These are phyloP conservation scores for Theocolax elegans DNA, from an alignment of 1,140 invertebrate genomes.

Conservation along the genomic window DNA sequence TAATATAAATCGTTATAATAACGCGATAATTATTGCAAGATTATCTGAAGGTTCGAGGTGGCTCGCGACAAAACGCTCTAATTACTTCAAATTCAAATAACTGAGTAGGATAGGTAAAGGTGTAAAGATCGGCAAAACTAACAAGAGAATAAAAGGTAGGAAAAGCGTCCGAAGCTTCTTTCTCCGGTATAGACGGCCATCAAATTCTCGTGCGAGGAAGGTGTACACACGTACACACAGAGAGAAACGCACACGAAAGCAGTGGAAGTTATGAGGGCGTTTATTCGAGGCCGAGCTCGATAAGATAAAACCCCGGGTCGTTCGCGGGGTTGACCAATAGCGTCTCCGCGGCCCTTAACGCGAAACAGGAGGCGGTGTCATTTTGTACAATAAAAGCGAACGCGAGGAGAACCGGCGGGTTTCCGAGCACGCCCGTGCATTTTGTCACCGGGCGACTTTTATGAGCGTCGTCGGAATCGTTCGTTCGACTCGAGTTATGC, in stretches of 20 bases:
- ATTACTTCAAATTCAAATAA: too few relatives aligned
- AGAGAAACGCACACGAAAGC: not conserved
- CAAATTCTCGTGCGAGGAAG: too few relatives aligned
- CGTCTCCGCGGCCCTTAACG: not conserved
- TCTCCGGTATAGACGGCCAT: too few relatives aligned
- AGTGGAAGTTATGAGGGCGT: conserved; percentile 24
- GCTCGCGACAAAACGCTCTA: too few relatives aligned
- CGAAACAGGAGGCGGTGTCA: not conserved
- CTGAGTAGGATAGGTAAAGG: too few relatives aligned
- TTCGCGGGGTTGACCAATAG: conserved; percentile 24
- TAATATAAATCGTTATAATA: too few relatives aligned
- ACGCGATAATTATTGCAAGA: too few relatives aligned
- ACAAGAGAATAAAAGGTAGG: too few relatives aligned
- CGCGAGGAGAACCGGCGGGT: not conserved
- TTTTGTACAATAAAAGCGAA: conserved; percentile 23
- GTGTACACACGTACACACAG: too few relatives aligned
- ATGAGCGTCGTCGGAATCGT: conserved; percentile 40
- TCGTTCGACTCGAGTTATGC: conserved; percentile 48
- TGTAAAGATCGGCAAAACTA: too few relatives aligned
- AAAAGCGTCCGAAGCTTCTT: too few relatives aligned
- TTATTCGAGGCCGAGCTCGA: conserved; percentile 4
- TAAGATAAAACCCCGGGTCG: conserved; percentile 17
- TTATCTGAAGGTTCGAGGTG: too few relatives aligned
- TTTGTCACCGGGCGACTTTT: conserved; percentile 46
- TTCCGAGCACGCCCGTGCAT: conserved; percentile 44